These are phyloP conservation scores for Silvanus unidentatus DNA, from an alignment of 2,888 invertebrate species.

Conservation along the genomic window DNA sequence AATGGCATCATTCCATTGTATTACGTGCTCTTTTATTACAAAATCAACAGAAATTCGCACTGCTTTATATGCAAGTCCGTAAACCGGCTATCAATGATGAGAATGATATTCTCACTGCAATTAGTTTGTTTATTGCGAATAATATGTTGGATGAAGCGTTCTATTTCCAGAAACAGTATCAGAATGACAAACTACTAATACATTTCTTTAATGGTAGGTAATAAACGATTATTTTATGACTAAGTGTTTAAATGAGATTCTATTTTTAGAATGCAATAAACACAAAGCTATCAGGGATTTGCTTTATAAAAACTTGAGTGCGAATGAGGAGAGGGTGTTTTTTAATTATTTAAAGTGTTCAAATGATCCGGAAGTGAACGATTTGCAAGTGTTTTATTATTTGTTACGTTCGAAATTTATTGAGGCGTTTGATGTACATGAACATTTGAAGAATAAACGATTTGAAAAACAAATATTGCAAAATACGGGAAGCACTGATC, in stretches of 20 bases:
- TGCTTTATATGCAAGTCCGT: slow-evolving; percentile 60
- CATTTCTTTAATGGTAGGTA: slow-evolving; percentile 58
- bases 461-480: slow-evolving; percentile 31
- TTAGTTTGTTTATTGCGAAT: slow-evolving; percentile 59
- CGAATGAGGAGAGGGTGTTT: slow-evolving; percentile 62
- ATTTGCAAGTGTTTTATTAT: slow-evolving; percentile 66
- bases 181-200: slow-evolving; percentile 50
- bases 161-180: slow-evolving; percentile 56
- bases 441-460: slow-evolving; percentile 27
- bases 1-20: slow-evolving; percentile 69
- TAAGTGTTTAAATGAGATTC: no score
- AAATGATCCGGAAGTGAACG: slow-evolving; percentile 53
- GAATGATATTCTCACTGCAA: slow-evolving; percentile 50
- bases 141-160: slow-evolving; percentile 61
- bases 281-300: slow-evolving; percentile 54
- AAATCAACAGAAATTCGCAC: slow-evolving; percentile 62
- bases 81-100: slow-evolving; percentile 35
- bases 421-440: slow-evolving; percentile 53
- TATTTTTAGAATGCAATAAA: slow-evolving; percentile 51
- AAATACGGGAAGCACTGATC: slow-evolving; percentile 24
- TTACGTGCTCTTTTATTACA: slow-evolving; percentile 62
- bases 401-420: slow-evolving; percentile 56
- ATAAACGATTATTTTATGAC: no score
- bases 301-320: slow-evolving; percentile 56
- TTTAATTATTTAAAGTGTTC: slow-evolving; percentile 57